phyloP scores from a whole-genome alignment of 2,113 vertebrate species.

The Columbina picui region DNA sequence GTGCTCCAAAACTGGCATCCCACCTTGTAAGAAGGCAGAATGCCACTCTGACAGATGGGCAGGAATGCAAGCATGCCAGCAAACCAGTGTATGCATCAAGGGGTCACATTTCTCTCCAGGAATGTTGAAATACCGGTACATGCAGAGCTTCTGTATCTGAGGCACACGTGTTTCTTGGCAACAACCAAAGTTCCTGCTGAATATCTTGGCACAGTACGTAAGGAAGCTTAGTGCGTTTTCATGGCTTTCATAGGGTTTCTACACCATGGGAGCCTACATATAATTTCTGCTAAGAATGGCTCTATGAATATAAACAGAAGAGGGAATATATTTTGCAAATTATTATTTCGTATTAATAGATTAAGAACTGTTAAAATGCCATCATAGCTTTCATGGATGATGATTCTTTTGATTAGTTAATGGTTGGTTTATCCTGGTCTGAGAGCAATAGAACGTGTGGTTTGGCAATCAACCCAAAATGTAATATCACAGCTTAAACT shows the following conservation, averaged over 20 bases:
- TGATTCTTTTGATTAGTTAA: constrained; percentile 71
- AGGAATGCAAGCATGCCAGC: constrained; percentile 45
- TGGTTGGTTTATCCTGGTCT: constrained; percentile 70
- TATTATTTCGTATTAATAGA: constrained; percentile 70
- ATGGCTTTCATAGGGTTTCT: constrained; percentile 62
- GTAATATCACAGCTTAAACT: constrained; percentile 54
- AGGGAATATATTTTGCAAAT: constrained; percentile 68
- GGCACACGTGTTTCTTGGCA: constrained; percentile 71
- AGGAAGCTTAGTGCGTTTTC: constrained; percentile 66
- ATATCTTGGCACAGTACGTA: constrained; percentile 49
- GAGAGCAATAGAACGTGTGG: constrained; percentile 66
- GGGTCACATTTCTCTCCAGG: constrained; percentile 70
- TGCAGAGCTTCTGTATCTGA: constrained; percentile 57
- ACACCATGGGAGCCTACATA: constrained; percentile 46
- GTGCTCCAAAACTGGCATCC: constrained; percentile 43
- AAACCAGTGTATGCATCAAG: constrained; percentile 54
- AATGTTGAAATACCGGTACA: constrained; percentile 67
- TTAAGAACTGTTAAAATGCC: constrained; percentile 69
- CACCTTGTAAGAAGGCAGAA: constrained; percentile 58
- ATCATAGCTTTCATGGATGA: constrained; percentile 65
- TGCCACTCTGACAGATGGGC: constrained; percentile 68
- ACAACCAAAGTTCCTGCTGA: constrained; percentile 51
- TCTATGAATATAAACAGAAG: constrained; percentile 63
- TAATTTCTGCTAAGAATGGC: constrained; percentile 65
- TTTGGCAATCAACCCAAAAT: constrained; percentile 65